These are phyloP conservation scores for Pteromalus puparum DNA, from an alignment of 1,140 invertebrate species.

Conservation along the genomic window DNA sequence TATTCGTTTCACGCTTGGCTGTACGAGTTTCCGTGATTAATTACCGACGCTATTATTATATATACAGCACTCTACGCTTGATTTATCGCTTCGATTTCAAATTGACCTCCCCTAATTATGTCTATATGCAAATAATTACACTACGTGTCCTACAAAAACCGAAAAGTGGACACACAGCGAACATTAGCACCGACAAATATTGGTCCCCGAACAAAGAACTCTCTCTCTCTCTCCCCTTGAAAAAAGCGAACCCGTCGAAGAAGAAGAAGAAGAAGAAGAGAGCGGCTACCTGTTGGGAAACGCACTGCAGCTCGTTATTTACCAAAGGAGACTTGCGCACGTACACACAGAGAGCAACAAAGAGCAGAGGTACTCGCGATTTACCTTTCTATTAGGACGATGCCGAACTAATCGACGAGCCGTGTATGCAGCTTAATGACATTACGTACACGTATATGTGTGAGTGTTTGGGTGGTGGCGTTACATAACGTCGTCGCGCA, in stretches of 20 bases:
- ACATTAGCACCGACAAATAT: too few species aligned
- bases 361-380: background rate
- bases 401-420: background rate
- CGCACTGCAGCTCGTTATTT: background rate
- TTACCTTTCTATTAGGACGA: background rate
- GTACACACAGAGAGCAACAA: background rate
- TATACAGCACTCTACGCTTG: too few species aligned
- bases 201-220: too few species aligned
- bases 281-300: background rate
- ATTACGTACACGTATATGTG: background rate
- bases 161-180: too few species aligned
- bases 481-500: background rate
- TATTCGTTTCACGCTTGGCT: background rate
- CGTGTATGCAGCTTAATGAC: slow-evolving; percentile 1
- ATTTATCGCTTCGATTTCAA: too few species aligned
- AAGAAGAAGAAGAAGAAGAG: background rate
- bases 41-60: background rate
- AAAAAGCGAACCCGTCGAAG: too few species aligned
- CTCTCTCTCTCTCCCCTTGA: too few species aligned
- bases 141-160: too few species aligned
- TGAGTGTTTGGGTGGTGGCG: background rate
- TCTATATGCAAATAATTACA: too few species aligned
- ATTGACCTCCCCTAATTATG: too few species aligned
- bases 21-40: background rate
- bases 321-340: too few species aligned